phyloP scores from a whole-genome alignment of 92 coral and sea anemone species.

The Phenganax marumi region DNA sequence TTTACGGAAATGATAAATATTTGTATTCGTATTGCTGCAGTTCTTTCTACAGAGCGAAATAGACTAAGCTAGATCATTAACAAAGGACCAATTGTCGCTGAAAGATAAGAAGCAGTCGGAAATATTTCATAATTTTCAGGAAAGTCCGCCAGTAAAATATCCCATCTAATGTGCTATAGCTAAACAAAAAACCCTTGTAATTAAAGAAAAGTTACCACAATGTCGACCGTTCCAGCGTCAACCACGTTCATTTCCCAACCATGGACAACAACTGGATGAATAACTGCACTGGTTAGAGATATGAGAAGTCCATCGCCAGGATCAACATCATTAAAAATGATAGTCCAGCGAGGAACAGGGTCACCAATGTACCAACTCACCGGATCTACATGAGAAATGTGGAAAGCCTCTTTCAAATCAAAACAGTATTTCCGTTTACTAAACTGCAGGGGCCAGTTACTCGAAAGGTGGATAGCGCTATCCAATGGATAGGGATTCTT shows the following conservation, averaged over 20 bases:
- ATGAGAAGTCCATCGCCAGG: slow-evolving; percentile 20
- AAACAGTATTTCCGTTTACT: too few species aligned
- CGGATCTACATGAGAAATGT: slow-evolving; percentile 6
- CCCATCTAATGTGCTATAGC: too few species aligned
- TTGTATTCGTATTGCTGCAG: too few species aligned
- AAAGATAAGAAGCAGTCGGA: not conserved
- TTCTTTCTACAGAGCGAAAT: too few species aligned
- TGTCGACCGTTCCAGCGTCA: slow-evolving; percentile 13
- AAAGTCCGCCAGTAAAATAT: not conserved
- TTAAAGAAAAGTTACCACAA: slow-evolving; percentile 12
- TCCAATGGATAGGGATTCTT: too few species aligned
- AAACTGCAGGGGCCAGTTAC: too few species aligned
- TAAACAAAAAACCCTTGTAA: not conserved
- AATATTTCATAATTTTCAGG: not conserved
- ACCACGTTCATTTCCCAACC: slow-evolving; percentile 40
- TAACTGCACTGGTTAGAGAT: slow-evolving; percentile 9
- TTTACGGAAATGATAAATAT: too few species aligned
- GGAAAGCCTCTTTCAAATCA: not conserved
- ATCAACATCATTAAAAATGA: not conserved
- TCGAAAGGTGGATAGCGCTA: too few species aligned
- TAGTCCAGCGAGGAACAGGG: slow-evolving; percentile 32
- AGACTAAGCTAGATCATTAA: not conserved
- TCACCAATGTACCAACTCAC: slow-evolving; percentile 30
- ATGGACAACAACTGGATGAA: slow-evolving; percentile 4
- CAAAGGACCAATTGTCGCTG: not conserved